Conservation (phyloP, 1,140 invertebrate species). For the Euglossa dilemma region DNA sequence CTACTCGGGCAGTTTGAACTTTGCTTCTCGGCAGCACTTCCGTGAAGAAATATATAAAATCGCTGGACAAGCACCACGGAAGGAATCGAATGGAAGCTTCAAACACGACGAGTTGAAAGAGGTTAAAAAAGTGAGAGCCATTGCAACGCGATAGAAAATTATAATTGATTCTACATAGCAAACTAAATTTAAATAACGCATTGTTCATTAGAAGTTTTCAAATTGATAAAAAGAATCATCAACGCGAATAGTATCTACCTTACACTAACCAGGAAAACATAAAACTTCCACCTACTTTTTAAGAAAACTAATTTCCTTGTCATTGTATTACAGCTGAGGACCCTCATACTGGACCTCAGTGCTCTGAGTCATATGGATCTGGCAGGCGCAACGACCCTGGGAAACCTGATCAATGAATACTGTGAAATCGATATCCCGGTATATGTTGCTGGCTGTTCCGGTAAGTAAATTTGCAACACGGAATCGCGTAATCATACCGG, state of each 20-base stretch:
- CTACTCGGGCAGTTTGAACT: slow-evolving; percentile 90
- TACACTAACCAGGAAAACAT: neutral
- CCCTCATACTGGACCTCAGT: slow-evolving; percentile 87
- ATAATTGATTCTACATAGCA: neutral
- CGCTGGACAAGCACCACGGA: slow-evolving; percentile 81
- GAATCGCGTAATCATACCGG: neutral
- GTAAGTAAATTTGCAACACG: slow-evolving; percentile 74
- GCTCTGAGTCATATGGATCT: slow-evolving; percentile 88
- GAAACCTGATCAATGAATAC: slow-evolving; percentile 84
- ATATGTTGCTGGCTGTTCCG: slow-evolving; percentile 85
- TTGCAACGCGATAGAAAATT: neutral
- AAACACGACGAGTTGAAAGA: slow-evolving; percentile 73
- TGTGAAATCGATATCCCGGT: slow-evolving; percentile 83
- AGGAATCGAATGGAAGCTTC: slow-evolving; percentile 69
- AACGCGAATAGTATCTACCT: neutral
- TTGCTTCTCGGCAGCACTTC: slow-evolving; percentile 87
- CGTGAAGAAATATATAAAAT: slow-evolving; percentile 84
- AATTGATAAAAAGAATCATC: neutral
- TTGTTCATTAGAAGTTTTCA: too few relatives aligned
- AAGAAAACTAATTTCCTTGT: slow-evolving; percentile 13
- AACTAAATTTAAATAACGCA: neutral
- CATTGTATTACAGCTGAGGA: slow-evolving; percentile 80
- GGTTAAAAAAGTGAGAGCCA: slow-evolving; percentile 65
- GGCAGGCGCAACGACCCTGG: slow-evolving; percentile 85
- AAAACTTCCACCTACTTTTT: neutral